Percentiles rank a stretch among this genome's conserved stretches.
Evolutionary conservation across 1,140 invertebrate genomes (phyloP).

Genomic region (Scaptomyza graminum): DNA sequence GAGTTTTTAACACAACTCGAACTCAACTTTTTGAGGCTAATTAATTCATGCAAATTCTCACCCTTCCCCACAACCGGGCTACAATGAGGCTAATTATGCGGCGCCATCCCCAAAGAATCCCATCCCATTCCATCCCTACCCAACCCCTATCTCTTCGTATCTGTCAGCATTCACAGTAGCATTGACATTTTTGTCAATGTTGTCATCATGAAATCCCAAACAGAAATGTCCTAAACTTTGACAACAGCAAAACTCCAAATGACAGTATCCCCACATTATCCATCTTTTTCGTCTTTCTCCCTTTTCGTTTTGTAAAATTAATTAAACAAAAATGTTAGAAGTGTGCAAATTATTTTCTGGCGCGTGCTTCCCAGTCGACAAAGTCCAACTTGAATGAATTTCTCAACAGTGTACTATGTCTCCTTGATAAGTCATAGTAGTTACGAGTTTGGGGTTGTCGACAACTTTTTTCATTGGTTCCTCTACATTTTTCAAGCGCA

Average conservation of each 20-base stretch:
- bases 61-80: slow-evolving; percentile 35
- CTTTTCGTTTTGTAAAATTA: slow-evolving; percentile 70
- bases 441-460: slow-evolving; percentile 1
- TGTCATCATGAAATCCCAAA: slow-evolving; percentile 75
- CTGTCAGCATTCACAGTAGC: slow-evolving; percentile 18
- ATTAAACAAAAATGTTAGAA: slow-evolving; percentile 81
- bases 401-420: slow-evolving; percentile 23
- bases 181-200: slow-evolving; percentile 80
- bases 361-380: slow-evolving; percentile 58
- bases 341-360: slow-evolving; percentile 76
- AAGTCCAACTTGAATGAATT: slow-evolving; percentile 78
- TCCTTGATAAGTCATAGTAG: neutral
- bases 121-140: too few relatives aligned
- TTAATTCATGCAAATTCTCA: slow-evolving; percentile 76
- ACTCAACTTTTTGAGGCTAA: slow-evolving; percentile 66
- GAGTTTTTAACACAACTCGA: slow-evolving; percentile 48
- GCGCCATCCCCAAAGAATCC: slow-evolving; percentile 25
- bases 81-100: slow-evolving; percentile 72
- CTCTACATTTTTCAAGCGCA: slow-evolving; percentile 35
- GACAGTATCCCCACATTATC: slow-evolving; percentile 5
- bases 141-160: too few relatives aligned
- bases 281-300: slow-evolving; percentile 15
- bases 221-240: slow-evolving; percentile 79
- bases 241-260: slow-evolving; percentile 50
- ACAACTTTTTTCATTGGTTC: slow-evolving; percentile 29